phyloP scores from a whole-genome alignment of 2,113 vertebrate genomes.

The Hippocampus mohnikei region DNA sequence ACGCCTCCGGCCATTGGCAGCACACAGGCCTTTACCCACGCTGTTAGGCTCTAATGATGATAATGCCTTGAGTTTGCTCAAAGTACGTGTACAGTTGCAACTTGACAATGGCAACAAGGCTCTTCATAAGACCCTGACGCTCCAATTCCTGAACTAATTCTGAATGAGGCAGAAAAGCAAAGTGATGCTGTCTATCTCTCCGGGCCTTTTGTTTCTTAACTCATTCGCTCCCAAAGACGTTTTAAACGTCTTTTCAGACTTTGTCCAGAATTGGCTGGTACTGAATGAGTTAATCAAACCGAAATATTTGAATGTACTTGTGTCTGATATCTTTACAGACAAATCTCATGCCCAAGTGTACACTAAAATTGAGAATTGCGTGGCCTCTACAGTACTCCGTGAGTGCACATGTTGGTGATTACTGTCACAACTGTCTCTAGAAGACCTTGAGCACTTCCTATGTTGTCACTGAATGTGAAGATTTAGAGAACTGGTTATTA shows the following conservation, averaged over 20 bases:
- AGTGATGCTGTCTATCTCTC: conserved; percentile 28
- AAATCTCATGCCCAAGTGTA: conserved; percentile 23
- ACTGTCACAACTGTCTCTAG: background rate
- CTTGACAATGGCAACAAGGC: conserved; percentile 53
- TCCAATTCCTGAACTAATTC: conserved; percentile 67
- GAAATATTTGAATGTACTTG: conserved; percentile 24
- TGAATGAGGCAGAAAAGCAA: conserved; percentile 40
- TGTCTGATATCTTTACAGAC: conserved; percentile 12
- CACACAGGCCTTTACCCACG: conserved; percentile 45
- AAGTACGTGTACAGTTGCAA: conserved; percentile 34
- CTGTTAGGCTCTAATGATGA: conserved; percentile 51
- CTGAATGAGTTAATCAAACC: no score
- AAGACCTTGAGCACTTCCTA: background rate
- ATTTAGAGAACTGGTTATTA: background rate
- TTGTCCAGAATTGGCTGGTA: no score
- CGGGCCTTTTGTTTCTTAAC: background rate
- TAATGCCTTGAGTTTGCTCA: conserved; percentile 67
- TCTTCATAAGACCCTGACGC: conserved; percentile 43
- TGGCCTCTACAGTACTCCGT: no score
- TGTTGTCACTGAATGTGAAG: background rate
- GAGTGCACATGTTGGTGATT: background rate
- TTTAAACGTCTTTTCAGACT: no score
- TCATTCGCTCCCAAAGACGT: no score
- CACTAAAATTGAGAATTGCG: conserved; percentile 1
- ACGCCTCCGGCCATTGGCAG: conserved; percentile 48